Conservation (phyloP, 2,113 vertebrate species). For the Nycticorax nycticorax region DNA sequence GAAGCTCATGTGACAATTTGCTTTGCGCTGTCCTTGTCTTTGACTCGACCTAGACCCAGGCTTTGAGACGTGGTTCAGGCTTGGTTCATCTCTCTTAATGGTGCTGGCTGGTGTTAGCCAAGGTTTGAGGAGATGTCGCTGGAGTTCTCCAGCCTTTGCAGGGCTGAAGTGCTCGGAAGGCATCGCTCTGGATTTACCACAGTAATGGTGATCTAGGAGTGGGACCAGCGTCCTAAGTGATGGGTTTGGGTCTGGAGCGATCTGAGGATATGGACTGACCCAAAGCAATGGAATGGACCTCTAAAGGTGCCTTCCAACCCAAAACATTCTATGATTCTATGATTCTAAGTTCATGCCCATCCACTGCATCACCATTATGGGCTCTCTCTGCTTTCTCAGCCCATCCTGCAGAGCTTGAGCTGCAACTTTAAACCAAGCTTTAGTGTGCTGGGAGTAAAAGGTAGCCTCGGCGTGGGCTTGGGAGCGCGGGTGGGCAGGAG, state of each 20-base stretch:
- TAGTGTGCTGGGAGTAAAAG: background rate
- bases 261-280: background rate
- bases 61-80: background rate
- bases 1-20: background rate
- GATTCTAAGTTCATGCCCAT: background rate
- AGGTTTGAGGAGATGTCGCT: background rate
- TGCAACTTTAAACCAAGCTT: background rate
- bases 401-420: background rate
- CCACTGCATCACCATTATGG: rapidly evolving
- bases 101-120: background rate
- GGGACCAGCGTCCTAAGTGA: background rate
- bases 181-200: background rate
- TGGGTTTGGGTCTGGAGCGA: background rate
- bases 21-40: background rate
- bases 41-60: background rate
- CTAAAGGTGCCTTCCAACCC: too few relatives aligned
- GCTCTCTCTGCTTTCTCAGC: background rate
- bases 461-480: background rate
- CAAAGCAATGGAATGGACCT: background rate
- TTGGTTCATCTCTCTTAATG: background rate
- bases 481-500: background rate
- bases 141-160: background rate
- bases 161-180: background rate
- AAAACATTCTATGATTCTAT: too few relatives aligned
- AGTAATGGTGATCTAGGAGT: background rate